Base-by-base conservation (phyloP, 2,797 vertebrate species). In the Gobionotothen gibberifrons region DNA sequence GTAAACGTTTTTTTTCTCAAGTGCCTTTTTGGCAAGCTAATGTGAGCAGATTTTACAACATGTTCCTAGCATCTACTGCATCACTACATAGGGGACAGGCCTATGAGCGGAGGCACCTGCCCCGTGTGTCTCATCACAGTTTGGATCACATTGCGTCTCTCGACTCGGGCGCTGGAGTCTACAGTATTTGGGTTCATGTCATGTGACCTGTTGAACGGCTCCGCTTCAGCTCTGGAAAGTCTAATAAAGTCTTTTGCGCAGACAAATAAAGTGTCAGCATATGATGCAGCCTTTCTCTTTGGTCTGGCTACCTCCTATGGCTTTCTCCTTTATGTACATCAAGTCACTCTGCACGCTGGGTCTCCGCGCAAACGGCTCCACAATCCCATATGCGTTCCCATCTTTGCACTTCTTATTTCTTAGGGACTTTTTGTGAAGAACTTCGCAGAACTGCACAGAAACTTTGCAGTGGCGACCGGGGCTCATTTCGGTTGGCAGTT, bases 311-410 rank as follows among this genome's bases (percentile, higher is more conserved):
- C 96, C 94, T 0, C 96, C 95, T 3, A 96, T 86, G 4, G 97
- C 94, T 81, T 99, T 99, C 89, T 97, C 97, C 5, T 97, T 96
- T 54, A 99, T 98, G 89, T 98, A 99, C 97, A 97, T 95, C 84
- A 99, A 95, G 94, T 99, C 98, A 54, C 98, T 99, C 94, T 99
- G 98, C 83, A 99, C 96, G 69, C 98, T 99, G 9, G 98, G 98
- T 46, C 97, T 90, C 55, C 96, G 95, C 55, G 98, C 98, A 9
- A 96, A 98, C 17, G 98, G 97, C 2, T 96, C 97, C 85, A 99
- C 95, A 43, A 99, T 92, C 70, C 98, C 98, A 0, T 97, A 98
- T 0, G 98, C 97, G 61, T 96, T 96, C 2, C 95, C 96, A 0
- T 93, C 85, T 15, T 97, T 96, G 0, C 95, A 94, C 85, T 96